Conservation (phyloP, 2,888 invertebrate species). For the Brachynemurus nebulosus region DNA sequence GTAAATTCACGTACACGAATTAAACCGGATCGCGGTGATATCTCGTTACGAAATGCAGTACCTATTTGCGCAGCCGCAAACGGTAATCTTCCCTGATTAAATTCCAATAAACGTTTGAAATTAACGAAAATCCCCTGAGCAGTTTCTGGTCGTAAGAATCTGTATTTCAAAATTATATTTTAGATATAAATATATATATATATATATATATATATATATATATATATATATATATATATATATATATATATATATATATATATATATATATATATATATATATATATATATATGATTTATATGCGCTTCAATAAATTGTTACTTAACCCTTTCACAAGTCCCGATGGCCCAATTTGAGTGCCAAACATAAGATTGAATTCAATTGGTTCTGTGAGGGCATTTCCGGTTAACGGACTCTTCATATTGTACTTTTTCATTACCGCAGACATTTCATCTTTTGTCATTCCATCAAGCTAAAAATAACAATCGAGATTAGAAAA, state of each 20-base stretch:
- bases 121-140: constrained; percentile 99
- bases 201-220: too few species aligned
- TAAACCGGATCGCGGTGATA: constrained; percentile 92
- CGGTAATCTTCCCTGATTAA: constrained; percentile 90
- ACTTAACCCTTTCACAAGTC: constrained; percentile 67
- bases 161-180: too few species aligned
- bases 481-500: too few species aligned
- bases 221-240: too few species aligned
- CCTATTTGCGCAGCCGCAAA: constrained; percentile 99
- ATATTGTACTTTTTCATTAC: constrained; percentile 80
- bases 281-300: neutral
- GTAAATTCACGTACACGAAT: constrained; percentile 96
- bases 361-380: constrained; percentile 99
- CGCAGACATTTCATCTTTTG: constrained; percentile 72
- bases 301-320: neutral
- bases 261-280: neutral
- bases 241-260: neutral
- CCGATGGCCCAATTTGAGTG: constrained; percentile 95
- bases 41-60: constrained; percentile 96
- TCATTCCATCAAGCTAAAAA: constrained; percentile 78
- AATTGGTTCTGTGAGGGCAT: constrained; percentile 88
- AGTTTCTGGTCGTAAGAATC: constrained; percentile 92
- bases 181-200: too few species aligned
- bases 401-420: constrained; percentile 90
- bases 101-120: constrained; percentile 92